phyloP scores from a whole-genome alignment of 2,888 invertebrate species.

The Mycalesis mineus region DNA sequence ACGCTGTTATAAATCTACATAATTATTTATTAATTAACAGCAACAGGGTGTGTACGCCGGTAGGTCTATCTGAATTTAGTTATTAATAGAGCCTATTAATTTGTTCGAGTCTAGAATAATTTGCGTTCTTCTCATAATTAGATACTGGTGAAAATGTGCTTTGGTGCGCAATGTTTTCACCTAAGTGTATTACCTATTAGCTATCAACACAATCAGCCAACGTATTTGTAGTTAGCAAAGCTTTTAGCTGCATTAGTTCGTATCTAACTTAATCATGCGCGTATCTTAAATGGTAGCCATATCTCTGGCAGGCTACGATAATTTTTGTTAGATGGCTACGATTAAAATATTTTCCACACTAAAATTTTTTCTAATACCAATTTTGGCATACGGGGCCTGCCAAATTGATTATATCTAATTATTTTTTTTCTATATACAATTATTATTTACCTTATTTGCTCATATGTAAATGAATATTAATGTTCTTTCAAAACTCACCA shows the following conservation, averaged over 20 bases:
- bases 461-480: background rate
- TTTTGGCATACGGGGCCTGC: no score
- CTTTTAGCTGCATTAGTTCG: slow-evolving; percentile 4
- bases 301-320: background rate
- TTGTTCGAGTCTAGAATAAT: no score
- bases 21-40: no score
- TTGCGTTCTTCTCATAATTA: no score
- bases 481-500: slow-evolving; percentile 15
- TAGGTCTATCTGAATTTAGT: no score
- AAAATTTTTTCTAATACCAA: no score
- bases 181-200: no score
- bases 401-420: background rate
- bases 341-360: background rate
- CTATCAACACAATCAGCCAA: background rate
- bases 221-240: background rate
- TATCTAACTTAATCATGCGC: background rate
- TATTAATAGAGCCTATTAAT: no score
- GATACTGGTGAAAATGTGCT: no score
- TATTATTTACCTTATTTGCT: background rate
- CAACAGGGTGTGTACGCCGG: no score
- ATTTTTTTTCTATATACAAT: background rate
- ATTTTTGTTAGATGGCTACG: background rate
- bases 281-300: background rate
- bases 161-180: no score
- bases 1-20: no score